Conservation (phyloP, 1,140 invertebrate species). For the Penaeus indicus region DNA sequence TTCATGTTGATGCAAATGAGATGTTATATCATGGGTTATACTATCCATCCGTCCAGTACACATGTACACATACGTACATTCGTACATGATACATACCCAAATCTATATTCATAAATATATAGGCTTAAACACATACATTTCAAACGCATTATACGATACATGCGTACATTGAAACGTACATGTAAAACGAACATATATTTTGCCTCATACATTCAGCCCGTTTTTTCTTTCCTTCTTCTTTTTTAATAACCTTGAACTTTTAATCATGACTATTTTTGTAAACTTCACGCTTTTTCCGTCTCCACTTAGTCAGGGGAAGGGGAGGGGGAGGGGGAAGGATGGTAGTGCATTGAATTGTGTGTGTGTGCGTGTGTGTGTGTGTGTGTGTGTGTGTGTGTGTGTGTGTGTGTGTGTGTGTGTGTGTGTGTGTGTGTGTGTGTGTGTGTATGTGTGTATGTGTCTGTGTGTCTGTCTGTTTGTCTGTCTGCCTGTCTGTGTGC, state of each 20-base stretch:
- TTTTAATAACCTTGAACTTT: not conserved
- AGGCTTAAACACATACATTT: not conserved
- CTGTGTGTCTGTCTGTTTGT: not conserved
- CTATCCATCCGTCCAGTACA: no score
- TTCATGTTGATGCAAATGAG: not conserved
- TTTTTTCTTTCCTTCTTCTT: not conserved
- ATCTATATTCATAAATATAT: constrained; percentile 3
- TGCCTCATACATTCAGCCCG: no score
- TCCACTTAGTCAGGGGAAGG: not conserved
- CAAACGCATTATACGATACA: not conserved
- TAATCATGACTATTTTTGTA: no score
- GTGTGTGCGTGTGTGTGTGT: constrained; percentile 24
- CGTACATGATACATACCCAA: not conserved
- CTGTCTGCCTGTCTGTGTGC: not conserved
- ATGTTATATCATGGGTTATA: not conserved
- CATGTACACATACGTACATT: not conserved
- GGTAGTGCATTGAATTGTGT: not conserved
- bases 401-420: constrained; percentile 1
- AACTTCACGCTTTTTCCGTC: no score
- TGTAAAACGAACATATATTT: not conserved
- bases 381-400: not conserved
- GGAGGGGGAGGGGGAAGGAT: not conserved
- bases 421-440: not conserved
- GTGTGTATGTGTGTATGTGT: not conserved
- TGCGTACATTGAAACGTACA: not conserved